Evolutionary conservation across 2,113 vertebrate species (phyloP).

Genomic region (Myiagra hebetior): DNA sequence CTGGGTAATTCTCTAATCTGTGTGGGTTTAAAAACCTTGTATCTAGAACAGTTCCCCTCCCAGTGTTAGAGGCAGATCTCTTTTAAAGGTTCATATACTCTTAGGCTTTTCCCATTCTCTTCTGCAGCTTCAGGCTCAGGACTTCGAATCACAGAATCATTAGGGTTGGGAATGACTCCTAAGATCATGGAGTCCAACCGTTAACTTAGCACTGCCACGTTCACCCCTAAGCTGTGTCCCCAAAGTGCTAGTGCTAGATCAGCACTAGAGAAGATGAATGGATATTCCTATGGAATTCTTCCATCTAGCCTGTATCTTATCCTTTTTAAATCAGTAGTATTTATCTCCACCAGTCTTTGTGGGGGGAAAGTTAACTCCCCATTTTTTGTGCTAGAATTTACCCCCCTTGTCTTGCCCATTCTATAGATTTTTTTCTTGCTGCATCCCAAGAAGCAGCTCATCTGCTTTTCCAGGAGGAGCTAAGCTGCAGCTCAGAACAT

Average conservation of each 20-base stretch:
- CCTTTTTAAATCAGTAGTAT: neutral
- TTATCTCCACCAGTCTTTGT: neutral
- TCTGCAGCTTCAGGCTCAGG: neutral
- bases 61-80: neutral
- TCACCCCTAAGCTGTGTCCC: neutral
- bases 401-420: neutral
- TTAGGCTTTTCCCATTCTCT: neutral
- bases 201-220: neutral
- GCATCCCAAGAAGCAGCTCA: neutral
- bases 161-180: neutral
- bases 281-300: neutral
- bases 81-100: neutral
- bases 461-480: neutral
- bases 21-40: neutral
- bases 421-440: neutral
- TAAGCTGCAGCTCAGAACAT: fast-evolving
- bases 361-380: neutral
- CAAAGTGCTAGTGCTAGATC: neutral
- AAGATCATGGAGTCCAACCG: neutral
- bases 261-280: neutral
- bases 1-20: neutral
- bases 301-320: neutral
- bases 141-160: neutral
- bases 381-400: neutral
- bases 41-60: neutral